Conservation (phyloP, 2,797 vertebrate genomes). For the Thunnus albacares region DNA sequence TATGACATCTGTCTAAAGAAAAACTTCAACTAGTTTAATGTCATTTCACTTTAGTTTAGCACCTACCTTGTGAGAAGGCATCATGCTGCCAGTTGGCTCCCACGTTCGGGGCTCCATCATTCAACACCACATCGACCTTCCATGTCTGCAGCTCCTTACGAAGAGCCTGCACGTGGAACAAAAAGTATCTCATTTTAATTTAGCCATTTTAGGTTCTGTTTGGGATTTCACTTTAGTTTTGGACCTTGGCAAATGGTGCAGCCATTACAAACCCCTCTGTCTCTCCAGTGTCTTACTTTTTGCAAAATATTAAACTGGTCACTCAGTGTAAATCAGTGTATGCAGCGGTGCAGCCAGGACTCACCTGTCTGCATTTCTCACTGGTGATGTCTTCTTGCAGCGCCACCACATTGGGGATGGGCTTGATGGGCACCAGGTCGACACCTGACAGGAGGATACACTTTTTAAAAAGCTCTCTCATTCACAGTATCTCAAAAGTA, state of each 20-base stretch:
- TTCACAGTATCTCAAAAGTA: not conserved
- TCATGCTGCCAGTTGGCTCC: constrained; percentile 97
- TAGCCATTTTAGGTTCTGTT: not conserved
- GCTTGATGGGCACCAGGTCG: constrained; percentile 95
- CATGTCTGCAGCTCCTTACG: constrained; percentile 95
- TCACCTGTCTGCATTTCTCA: constrained; percentile 95
- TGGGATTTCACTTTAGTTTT: not conserved
- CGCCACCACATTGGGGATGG: constrained; percentile 93
- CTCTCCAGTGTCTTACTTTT: not conserved
- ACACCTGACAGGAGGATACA: constrained; percentile 86
- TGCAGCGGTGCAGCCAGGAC: not conserved
- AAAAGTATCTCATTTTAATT: not conserved
- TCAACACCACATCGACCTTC: constrained; percentile 97
- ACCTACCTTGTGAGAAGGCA: constrained; percentile 94
- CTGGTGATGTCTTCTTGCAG: constrained; percentile 98
- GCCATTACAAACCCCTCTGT: not conserved
- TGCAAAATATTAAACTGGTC: not conserved
- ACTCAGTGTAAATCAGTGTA: not conserved
- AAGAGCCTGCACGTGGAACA: constrained; percentile 83
- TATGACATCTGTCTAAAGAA: too few species aligned
- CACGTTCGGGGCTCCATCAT: constrained; percentile 96
- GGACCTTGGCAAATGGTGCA: not conserved
- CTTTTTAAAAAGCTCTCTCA: not conserved
- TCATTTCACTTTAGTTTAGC: not conserved
- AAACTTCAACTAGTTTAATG: not conserved